These are phyloP conservation scores for Struthio camelus DNA, from an alignment of 2,113 vertebrate genomes.

Conservation along the genomic window DNA sequence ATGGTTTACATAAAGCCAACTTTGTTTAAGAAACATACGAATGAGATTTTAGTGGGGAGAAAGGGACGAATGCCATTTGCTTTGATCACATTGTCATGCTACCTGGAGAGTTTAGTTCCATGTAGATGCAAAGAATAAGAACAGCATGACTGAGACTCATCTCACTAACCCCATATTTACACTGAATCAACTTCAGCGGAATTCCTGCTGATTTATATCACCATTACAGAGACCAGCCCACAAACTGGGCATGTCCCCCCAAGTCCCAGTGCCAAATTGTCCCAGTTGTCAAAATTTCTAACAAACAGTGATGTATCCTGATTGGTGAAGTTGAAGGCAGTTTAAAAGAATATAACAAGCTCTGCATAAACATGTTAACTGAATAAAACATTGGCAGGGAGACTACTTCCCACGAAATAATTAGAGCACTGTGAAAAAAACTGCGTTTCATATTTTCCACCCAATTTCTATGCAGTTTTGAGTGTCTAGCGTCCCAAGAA, in stretches of 20 bases:
- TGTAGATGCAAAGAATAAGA: neutral
- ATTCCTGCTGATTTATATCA: neutral
- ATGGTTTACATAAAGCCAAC: neutral
- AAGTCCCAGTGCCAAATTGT: neutral
- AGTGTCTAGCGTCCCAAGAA: neutral
- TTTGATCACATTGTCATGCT: neutral
- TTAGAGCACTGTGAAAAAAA: neutral
- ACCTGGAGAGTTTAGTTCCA: neutral
- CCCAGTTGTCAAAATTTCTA: neutral
- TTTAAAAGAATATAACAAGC: neutral
- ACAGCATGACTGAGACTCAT: neutral
- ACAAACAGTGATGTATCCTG: neutral
- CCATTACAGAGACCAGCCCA: neutral
- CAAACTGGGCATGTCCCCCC: neutral
- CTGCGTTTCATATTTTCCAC: neutral
- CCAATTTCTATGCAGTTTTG: neutral
- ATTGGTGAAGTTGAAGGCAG: neutral
- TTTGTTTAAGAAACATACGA: neutral
- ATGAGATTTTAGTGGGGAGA: neutral
- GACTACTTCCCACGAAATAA: neutral
- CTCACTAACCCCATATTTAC: neutral
- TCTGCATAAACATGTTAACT: neutral
- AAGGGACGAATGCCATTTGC: neutral
- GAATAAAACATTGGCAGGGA: neutral
- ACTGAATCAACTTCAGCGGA: neutral